Evolutionary conservation across 2,888 invertebrate genomes (phyloP).

Genomic region (Scelioninae gen. 1): DNA sequence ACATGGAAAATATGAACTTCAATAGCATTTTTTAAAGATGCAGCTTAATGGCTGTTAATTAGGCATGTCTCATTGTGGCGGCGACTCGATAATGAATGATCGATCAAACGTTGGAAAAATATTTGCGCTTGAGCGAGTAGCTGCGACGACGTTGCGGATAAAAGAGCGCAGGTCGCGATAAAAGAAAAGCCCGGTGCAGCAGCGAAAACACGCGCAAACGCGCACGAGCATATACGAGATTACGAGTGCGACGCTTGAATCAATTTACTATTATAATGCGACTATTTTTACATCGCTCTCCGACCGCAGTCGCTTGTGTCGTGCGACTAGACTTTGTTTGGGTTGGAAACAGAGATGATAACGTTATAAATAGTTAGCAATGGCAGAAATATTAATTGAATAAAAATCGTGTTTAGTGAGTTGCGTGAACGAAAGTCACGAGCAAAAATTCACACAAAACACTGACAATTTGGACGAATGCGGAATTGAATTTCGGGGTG

Average conservation of each 20-base stretch:
- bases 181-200: conserved; percentile 40
- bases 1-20: conserved; percentile 3
- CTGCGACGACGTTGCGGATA: conserved; percentile 40
- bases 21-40: conserved; percentile 17
- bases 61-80: conserved; percentile 48
- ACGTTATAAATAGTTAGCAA: conserved; percentile 51
- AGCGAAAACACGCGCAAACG: conserved; percentile 47
- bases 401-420: not conserved
- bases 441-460: too few relatives aligned
- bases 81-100: conserved; percentile 65
- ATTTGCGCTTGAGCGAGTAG: conserved; percentile 53
- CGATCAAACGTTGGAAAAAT: conserved; percentile 60
- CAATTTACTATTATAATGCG: conserved; percentile 68
- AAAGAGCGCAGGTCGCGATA: conserved; percentile 57
- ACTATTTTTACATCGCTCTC: conserved; percentile 59
- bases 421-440: too few relatives aligned
- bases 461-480: too few relatives aligned
- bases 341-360: conserved; percentile 56
- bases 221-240: conserved; percentile 55
- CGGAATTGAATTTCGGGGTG: too few relatives aligned
- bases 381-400: too few relatives aligned
- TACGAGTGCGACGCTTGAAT: conserved; percentile 61
- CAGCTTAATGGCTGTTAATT: conserved; percentile 55
- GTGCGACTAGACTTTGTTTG: conserved; percentile 62
- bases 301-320: conserved; percentile 40